Conservation (phyloP, 1,140 invertebrate genomes). For the Schlechtendalia chinensis region DNA sequence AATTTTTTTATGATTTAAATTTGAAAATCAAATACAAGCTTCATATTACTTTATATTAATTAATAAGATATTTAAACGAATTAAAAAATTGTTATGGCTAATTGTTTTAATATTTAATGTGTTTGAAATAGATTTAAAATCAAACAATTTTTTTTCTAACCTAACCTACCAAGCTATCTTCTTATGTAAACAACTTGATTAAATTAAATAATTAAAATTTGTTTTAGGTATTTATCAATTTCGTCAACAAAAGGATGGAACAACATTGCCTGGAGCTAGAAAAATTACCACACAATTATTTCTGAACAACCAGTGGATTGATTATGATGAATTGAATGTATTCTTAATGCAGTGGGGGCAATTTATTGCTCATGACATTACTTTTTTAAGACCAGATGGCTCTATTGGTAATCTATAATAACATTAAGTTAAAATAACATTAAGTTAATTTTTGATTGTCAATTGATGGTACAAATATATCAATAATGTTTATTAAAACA, state of each 20-base stretch:
- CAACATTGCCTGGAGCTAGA: conserved; percentile 8
- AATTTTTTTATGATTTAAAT: too few species aligned
- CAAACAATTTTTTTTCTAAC: too few species aligned
- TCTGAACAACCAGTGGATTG: conserved; percentile 18
- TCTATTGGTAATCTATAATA: conserved; percentile 31
- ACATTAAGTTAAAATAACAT: neutral
- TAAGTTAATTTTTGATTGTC: neutral
- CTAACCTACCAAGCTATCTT: too few species aligned
- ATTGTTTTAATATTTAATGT: neutral
- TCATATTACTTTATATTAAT: neutral
- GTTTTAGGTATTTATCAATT: conserved; percentile 37
- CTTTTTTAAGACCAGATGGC: conserved; percentile 51
- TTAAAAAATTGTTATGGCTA: neutral
- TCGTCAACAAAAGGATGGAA: conserved; percentile 1
- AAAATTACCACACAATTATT: conserved; percentile 27
- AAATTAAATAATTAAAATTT: too few species aligned
- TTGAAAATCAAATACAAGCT: neutral
- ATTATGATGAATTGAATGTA: conserved; percentile 55
- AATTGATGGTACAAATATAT: neutral
- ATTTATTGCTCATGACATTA: conserved; percentile 62
- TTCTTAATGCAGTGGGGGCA: conserved; percentile 62
- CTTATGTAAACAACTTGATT: too few species aligned
- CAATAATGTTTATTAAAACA: neutral
- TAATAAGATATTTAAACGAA: neutral
- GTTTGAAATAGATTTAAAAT: too few species aligned